Evolutionary conservation across 2,113 vertebrate genomes (phyloP).

Genomic region (human (Homo sapiens)): DNA sequence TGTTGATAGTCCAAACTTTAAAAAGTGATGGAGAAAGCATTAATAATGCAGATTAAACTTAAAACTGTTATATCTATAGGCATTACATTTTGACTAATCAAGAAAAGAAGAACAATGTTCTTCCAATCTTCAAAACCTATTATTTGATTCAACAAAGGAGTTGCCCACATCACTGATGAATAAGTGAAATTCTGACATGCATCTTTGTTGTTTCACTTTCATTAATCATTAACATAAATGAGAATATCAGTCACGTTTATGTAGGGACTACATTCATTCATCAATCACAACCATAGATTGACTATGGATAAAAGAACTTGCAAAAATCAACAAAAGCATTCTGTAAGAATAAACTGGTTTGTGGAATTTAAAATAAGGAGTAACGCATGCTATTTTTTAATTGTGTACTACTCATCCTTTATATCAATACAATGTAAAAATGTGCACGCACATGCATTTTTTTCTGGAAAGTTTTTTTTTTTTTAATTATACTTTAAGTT

Average conservation of each 20-base stretch:
- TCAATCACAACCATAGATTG: not conserved
- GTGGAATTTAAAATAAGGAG: not conserved
- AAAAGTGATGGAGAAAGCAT: not conserved
- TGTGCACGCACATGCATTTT: not conserved
- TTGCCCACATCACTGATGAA: not conserved
- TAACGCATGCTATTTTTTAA: not conserved
- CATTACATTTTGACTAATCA: not conserved
- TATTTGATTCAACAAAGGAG: not conserved
- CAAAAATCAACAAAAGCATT: conserved; percentile 18
- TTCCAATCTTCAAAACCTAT: conserved; percentile 14
- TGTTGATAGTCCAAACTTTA: not conserved
- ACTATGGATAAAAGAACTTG: not conserved
- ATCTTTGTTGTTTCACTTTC: conserved; percentile 15
- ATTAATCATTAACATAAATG: not conserved
- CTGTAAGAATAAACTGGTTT: not conserved
- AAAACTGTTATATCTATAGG: not conserved
- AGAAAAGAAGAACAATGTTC: not conserved
- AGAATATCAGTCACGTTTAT: conserved; percentile 7
- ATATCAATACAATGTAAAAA: not conserved
- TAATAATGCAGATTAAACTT: not conserved
- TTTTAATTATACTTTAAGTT: no score
- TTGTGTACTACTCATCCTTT: not conserved
- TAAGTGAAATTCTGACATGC: not conserved
- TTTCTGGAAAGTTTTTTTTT: not conserved
- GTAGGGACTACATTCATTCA: not conserved